Evolutionary conservation across 1,140 invertebrate species (phyloP), one percentile per base, ranked within the genome.

Genomic region (Nomia melanderi): DNA sequence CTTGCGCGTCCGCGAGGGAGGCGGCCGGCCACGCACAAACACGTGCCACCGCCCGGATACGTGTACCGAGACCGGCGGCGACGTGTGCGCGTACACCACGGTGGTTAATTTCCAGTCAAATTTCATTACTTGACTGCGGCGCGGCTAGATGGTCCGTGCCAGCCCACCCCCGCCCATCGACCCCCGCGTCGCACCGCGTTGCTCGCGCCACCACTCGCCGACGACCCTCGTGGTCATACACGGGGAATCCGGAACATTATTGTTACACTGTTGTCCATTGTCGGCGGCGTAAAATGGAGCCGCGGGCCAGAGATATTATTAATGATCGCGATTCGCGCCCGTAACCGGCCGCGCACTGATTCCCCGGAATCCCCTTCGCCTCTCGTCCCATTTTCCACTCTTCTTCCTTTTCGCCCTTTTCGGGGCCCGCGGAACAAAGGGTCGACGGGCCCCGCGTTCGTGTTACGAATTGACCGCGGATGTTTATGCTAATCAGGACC

Each of bases 61-160:
- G 77, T 59, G 71, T 66, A 78, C 74, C 70, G 64, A 65, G 71
- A 72, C 77, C 54, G 69, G 33, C 73, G 67, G 74, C 50, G 71
- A 78, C 77, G 79, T 53, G 72, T 71, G 79, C 80, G 78, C 77
- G 74, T 77, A 77, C 77, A 86, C 75, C 83, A 81, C 82, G 82
- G 86, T 89, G 88, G 88, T 92, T 91, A 91, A 91, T 91, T 91
- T 89, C 81, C 90, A 91, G 90, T 91, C 89, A 91, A 91, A 92
- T 92, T 92, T 91, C 91, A 92, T 92, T 91, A 91, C 89, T 91
- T 84, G 87, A 89, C 88, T 88, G 88, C 78, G 77, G 81, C 79
- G 76, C 80, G 83, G 82, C 77, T 86, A 81, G 87, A 88, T 85
- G 86, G 84, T 75, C 81, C 77, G 71, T 84, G 66, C 81, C 70